Evolutionary conservation across 1,140 invertebrate species (phyloP).

Genomic region (Lepidurus couesii): DNA sequence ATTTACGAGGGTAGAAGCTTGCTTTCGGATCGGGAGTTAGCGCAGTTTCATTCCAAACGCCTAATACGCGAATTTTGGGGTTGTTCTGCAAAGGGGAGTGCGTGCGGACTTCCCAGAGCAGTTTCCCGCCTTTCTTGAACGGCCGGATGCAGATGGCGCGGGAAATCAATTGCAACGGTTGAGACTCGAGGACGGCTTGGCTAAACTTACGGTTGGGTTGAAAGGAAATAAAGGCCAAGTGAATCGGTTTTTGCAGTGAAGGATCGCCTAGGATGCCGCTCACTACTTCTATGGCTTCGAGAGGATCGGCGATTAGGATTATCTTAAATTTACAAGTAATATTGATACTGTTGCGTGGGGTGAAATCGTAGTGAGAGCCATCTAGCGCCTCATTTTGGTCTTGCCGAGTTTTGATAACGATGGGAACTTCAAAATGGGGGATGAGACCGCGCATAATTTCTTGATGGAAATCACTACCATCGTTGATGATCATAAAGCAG

Average conservation of each 20-base stretch:
- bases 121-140: background rate
- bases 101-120: background rate
- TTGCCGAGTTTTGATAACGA: background rate
- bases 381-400: background rate
- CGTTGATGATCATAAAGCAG: background rate
- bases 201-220: background rate
- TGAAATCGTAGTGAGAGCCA: background rate
- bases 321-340: background rate
- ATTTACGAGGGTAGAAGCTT: background rate
- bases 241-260: background rate
- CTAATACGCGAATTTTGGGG: background rate
- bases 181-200: background rate
- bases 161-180: background rate
- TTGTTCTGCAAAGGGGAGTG: background rate
- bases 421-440: background rate
- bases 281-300: background rate
- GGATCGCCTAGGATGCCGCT: background rate
- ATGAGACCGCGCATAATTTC: background rate
- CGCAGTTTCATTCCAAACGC: background rate
- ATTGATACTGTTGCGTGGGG: background rate
- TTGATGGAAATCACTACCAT: background rate
- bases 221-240: background rate
- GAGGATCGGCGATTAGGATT: background rate
- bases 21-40: background rate
- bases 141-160: slow-evolving; percentile 3